Conservation (phyloP, 1,140 invertebrate genomes). For the Diachasma alloeum region DNA sequence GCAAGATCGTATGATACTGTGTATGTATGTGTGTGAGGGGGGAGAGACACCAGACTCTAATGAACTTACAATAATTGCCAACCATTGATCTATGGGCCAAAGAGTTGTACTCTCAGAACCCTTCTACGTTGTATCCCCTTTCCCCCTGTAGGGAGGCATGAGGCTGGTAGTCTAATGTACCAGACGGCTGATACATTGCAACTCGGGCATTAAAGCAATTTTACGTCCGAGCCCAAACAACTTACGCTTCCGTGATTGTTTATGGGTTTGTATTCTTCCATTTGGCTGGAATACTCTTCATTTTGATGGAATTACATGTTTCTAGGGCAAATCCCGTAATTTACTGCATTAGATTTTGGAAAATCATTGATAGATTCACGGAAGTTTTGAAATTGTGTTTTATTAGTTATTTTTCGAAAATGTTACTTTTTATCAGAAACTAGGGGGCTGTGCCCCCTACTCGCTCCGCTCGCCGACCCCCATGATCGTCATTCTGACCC, state of each 20-base stretch:
- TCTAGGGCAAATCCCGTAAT: too few relatives aligned
- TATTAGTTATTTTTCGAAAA: too few relatives aligned
- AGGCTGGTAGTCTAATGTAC: conserved; percentile 37
- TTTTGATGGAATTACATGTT: too few relatives aligned
- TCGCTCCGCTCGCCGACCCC: too few relatives aligned
- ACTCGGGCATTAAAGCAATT: conserved; percentile 36
- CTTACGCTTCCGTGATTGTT: conserved; percentile 17
- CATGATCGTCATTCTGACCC: too few relatives aligned
- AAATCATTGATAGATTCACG: too few relatives aligned
- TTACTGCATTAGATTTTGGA: too few relatives aligned
- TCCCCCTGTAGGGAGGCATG: conserved; percentile 15
- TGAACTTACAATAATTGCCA: conserved; percentile 66
- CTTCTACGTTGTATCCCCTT: conserved; percentile 30
- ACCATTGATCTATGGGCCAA: conserved; percentile 63
- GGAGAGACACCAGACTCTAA: conserved; percentile 49
- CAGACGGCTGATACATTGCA: conserved; percentile 37
- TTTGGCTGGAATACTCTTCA: not conserved
- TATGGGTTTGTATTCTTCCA: conserved; percentile 16
- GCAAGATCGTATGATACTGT: conserved; percentile 9
- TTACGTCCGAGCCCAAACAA: not conserved
- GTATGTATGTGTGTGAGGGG: conserved; percentile 1
- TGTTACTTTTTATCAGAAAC: too few relatives aligned
- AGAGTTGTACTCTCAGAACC: conserved; percentile 48
- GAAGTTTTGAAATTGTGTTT: too few relatives aligned
- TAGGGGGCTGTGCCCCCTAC: too few relatives aligned